Conservation (phyloP, 2,797 vertebrate genomes). For the Hydrolagus colliei region DNA sequence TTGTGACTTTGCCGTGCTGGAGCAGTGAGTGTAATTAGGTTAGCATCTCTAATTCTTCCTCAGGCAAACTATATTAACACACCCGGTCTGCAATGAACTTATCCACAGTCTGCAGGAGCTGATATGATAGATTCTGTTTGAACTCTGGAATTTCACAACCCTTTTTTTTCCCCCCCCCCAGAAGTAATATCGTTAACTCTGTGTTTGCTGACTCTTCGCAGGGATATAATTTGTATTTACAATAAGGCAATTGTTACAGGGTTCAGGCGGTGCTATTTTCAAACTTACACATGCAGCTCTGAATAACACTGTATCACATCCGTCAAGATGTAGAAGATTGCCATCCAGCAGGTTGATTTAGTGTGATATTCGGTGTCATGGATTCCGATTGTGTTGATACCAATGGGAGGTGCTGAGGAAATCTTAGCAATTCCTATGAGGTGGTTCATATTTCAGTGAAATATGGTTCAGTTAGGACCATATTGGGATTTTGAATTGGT, state of each 20-base stretch:
- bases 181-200: not conserved
- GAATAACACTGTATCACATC: not conserved
- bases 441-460: no score
- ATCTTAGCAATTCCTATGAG: not conserved
- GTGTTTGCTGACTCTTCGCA: not conserved
- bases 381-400: not conserved
- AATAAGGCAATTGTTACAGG: not conserved
- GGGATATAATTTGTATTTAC: not conserved
- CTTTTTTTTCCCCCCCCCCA: not conserved
- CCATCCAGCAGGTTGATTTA: not conserved
- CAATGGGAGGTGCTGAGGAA: not conserved
- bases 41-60: slow-evolving; percentile 26
- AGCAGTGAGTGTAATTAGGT: slow-evolving; percentile 14
- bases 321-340: not conserved
- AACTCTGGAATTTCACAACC: not conserved
- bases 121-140: not conserved
- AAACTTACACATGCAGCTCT: not conserved
- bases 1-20: slow-evolving; percentile 5
- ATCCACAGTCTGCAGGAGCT: not conserved
- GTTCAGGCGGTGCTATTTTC: not conserved
- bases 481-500: no score
- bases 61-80: slow-evolving; percentile 12
- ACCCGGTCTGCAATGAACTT: not conserved
- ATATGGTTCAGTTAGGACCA: no score
- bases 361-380: not conserved